Conservation (phyloP, 2,113 vertebrate genomes). For the Furnarius figulus region DNA sequence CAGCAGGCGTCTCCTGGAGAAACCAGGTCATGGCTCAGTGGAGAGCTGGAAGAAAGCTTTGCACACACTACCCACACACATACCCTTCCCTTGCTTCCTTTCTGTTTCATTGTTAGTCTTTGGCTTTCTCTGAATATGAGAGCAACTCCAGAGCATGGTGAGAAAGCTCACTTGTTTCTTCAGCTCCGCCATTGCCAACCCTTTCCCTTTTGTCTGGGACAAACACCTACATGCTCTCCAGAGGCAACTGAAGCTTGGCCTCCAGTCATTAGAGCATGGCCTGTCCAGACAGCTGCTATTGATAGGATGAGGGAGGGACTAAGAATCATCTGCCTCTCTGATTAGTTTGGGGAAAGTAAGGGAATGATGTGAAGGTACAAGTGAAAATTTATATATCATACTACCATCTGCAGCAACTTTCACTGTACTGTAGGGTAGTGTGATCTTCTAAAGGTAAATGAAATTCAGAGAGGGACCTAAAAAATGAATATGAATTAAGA, state of each 20-base stretch:
- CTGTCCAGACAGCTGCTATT: not conserved
- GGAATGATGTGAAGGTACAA: accelerated
- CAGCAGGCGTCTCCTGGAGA: conserved; percentile 46
- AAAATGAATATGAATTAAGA: not conserved
- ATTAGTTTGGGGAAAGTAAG: not conserved
- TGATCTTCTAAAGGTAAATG: not conserved
- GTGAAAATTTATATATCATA: not conserved
- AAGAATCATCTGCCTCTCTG: not conserved
- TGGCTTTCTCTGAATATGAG: not conserved
- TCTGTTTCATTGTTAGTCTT: not conserved
- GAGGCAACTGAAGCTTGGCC: not conserved
- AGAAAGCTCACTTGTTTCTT: conserved; percentile 32
- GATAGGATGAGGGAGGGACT: not conserved
- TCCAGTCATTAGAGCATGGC: not conserved
- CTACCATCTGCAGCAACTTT: not conserved
- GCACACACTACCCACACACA: not conserved
- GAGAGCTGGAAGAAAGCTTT: not conserved
- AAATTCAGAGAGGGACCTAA: not conserved
- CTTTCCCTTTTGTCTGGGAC: not conserved
- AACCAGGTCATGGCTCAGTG: conserved; percentile 21
- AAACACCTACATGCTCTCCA: not conserved
- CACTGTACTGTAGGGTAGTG: not conserved
- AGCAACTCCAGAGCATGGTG: not conserved
- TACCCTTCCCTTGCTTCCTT: not conserved
- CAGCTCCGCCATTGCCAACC: not conserved